These are phyloP conservation scores for Xylocampa areola DNA, from an alignment of 2,888 invertebrate genomes.

Conservation along the genomic window DNA sequence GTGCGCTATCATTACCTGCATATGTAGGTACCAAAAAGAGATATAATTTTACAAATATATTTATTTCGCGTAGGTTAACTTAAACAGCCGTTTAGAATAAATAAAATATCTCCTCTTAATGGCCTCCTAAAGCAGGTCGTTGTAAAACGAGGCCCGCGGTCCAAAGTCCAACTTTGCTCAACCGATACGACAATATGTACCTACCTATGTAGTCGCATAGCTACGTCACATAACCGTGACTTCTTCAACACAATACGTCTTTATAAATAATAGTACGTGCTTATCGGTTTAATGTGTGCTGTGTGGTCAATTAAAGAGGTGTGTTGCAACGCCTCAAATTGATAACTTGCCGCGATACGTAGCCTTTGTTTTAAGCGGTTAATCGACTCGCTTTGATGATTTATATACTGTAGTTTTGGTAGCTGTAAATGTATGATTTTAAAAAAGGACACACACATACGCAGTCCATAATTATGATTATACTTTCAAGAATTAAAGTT, in stretches of 20 bases:
- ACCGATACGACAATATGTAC: slow-evolving; percentile 34
- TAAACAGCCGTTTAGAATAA: slow-evolving; percentile 28
- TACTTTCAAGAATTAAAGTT: neutral
- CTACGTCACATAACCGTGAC: slow-evolving; percentile 52
- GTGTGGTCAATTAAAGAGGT: slow-evolving; percentile 47
- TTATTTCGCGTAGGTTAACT: slow-evolving; percentile 9
- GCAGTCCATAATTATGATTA: neutral
- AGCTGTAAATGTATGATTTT: slow-evolving; percentile 1
- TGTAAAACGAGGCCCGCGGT: slow-evolving; percentile 31
- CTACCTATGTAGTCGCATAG: slow-evolving; percentile 6
- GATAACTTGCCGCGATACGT: slow-evolving; percentile 43
- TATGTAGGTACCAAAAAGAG: neutral
- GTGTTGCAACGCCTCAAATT: slow-evolving; percentile 52
- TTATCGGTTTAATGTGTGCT: slow-evolving; percentile 57
- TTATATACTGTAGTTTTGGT: slow-evolving; percentile 20
- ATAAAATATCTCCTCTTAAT: slow-evolving; percentile 48
- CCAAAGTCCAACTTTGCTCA: slow-evolving; percentile 58
- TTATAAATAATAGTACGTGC: slow-evolving; percentile 64
- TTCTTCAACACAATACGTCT: slow-evolving; percentile 46
- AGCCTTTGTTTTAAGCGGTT: slow-evolving; percentile 36
- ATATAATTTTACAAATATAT: slow-evolving; percentile 2
- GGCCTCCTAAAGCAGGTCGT: slow-evolving; percentile 49
- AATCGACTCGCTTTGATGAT: slow-evolving; percentile 11
- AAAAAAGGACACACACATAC: neutral
- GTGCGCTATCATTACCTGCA: neutral